Evolutionary conservation across 1,140 invertebrate genomes (phyloP), one percentile per base, ranked within the genome.

Genomic region (Lepidotrigona ventralis): DNA sequence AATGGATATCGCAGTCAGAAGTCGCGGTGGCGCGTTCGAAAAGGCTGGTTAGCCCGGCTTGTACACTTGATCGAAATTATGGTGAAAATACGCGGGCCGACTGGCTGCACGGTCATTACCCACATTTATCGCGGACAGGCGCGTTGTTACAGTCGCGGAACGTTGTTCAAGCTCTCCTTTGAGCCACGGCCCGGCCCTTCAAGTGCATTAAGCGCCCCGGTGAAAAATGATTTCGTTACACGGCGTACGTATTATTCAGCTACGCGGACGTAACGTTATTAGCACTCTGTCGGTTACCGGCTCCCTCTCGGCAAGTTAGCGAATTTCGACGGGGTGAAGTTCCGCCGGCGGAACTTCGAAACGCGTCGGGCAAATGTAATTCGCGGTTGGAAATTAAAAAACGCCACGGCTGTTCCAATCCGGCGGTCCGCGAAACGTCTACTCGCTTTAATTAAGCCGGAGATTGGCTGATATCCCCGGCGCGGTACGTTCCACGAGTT

Each of bases 171-270:
- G 39, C 46, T 19, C 63, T 64, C 71, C 72, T 75, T 81, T 76
- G 51, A 56, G n/a, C n/a, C 8, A 23, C 19, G 19, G 23, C 39
- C 6, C 60, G 12, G 33, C 63, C 72, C 80, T 81, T 76, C 72
- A 56, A 54, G 51, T 56, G 63, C 72, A 76, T 68, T 75, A 73
- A 68, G 14, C 63, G 39, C 6, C 33, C 39, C 53, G 63, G 63
- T 76, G 80, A 81, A 76, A 81, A 76, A 81, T 81, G 80, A 81
- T 68, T 81, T 68, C 80, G 80, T 81, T 76, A 76, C 72, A 54
- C 79, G 71, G 21, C 17, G 33, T 33, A 75, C 60, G 60, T 66
- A 68, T 81, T 81, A 81, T 81, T 68, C 79, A 81, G 51, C n/a
- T 14, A 51, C 60, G 21, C 51, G 51, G 60, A 56, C 79, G 78